Evolutionary conservation across 2,797 vertebrate genomes (phyloP), one percentile per base, ranked within the genome.

Genomic region (Lerista edwardsae): DNA sequence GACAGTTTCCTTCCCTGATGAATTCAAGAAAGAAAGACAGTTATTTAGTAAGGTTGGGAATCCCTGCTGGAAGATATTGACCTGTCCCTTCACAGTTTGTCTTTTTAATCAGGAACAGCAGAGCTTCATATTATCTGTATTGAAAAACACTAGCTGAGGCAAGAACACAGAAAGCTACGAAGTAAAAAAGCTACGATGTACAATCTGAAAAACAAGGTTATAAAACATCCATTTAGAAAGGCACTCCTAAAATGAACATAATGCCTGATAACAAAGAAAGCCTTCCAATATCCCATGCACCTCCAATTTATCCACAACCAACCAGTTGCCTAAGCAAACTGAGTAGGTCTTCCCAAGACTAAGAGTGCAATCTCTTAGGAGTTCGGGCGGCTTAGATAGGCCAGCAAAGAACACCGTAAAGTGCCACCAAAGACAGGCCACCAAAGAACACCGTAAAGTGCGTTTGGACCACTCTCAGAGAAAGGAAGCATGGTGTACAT

Each of bases 41-140:
- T 25, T 84, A 84, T 78, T 77, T 51, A 17, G 85, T 88, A 84
- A 73, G 0, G 6, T 0, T 11, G 41, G 27, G 72, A 86, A 55
- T 72, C 91, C 84, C 71, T 86, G 73, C 27, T 77, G 64, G 51
- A 87, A 1, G 0, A 34, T 68, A 80, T 29, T 83, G 64, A 90
- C 81, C 59, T 71, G 31, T 59, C 68, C 84, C 8, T 78, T 89
- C 75, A 85, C 59, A 85, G 80, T 64, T 88, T 79, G 81, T 47
- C 44, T 62, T 55, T 73, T 86, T 74, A 88, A 73, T 64, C 27
- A 76, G n/a, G 39, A 91, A 87, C 14, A 86, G 41, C 15, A 79
- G 78, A 1, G 41, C 2, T 84, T 87, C 29, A 31, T 67, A 75
- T 19, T 79, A 76, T 55, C 87, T 83, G 15, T 25, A 75, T 80